A percentile compares a stretch with the other conserved stretches of the same genome.
phyloP scores from a whole-genome alignment of 2,113 vertebrate genomes.

The Recurvirostra avosetta region DNA sequence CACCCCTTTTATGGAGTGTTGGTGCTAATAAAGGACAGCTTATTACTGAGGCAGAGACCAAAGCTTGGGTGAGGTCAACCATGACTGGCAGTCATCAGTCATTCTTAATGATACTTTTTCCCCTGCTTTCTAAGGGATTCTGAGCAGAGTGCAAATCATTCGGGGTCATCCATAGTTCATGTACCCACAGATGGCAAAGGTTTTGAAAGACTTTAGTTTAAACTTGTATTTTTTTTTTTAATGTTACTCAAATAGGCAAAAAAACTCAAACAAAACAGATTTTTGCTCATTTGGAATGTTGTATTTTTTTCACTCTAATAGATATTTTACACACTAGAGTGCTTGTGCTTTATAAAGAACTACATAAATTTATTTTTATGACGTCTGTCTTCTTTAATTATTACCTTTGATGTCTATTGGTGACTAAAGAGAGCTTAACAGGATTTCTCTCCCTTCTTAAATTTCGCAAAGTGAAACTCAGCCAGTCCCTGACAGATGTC shows the following conservation, averaged over 20 bases:
- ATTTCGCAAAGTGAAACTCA: conserved; percentile 81
- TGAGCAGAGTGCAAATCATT: conserved; percentile 89
- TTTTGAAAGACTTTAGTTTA: conserved; percentile 84
- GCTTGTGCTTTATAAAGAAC: conserved; percentile 79
- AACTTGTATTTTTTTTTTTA: conserved; percentile 72
- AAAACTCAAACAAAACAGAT: conserved; percentile 63
- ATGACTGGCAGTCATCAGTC: conserved; percentile 93
- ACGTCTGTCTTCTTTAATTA: conserved; percentile 86
- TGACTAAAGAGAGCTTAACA: conserved; percentile 87
- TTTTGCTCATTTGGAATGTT: conserved; percentile 67
- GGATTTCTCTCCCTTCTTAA: conserved; percentile 85
- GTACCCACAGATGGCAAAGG: conserved; percentile 92
- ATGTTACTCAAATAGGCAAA: conserved; percentile 67
- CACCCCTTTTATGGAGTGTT: conserved; percentile 90
- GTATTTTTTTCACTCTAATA: conserved; percentile 74
- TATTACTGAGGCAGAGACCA: conserved; percentile 90
- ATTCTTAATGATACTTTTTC: conserved; percentile 92
- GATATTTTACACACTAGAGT: conserved; percentile 76
- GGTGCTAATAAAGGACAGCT: conserved; percentile 87
- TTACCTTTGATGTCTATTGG: conserved; percentile 89
- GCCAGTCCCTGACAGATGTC: conserved; percentile 83
- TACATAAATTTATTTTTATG: conserved; percentile 86
- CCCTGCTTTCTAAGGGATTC: conserved; percentile 82
- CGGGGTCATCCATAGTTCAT: conserved; percentile 92
- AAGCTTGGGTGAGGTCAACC: conserved; percentile 87